Conservation (phyloP, 2,888 invertebrate genomes). For the Adelognathus sp. region DNA sequence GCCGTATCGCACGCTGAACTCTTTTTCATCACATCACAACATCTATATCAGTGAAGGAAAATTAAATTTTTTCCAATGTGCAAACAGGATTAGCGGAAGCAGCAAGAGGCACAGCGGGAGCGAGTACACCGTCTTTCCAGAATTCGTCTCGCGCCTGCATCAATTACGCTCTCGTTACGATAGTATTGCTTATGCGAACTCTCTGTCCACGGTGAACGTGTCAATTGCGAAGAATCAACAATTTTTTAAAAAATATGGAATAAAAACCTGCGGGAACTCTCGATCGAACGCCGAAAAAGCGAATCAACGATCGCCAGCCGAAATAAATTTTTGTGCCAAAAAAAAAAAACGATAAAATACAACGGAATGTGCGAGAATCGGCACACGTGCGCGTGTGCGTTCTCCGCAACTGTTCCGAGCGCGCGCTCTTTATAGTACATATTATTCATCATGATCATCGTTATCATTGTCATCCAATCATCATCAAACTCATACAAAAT, state of each 20-base stretch:
- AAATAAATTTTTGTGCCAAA: slow-evolving; percentile 57
- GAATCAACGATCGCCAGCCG: slow-evolving; percentile 35
- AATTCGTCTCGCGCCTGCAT: slow-evolving; percentile 33
- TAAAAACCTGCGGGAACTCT: background rate
- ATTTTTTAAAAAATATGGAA: slow-evolving; percentile 23
- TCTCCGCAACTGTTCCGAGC: slow-evolving; percentile 2
- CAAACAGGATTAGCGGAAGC: slow-evolving; percentile 77
- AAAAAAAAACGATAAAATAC: no score
- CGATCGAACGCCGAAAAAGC: background rate
- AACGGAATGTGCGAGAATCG: background rate
- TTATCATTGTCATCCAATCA: slow-evolving; percentile 9
- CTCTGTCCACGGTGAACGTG: slow-evolving; percentile 65
- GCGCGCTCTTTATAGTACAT: slow-evolving; percentile 35
- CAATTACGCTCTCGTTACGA: slow-evolving; percentile 53
- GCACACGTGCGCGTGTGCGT: slow-evolving; percentile 24
- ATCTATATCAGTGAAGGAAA: background rate
- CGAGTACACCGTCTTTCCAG: slow-evolving; percentile 54
- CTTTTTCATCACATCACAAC: background rate
- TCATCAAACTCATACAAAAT: slow-evolving; percentile 45
- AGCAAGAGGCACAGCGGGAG: slow-evolving; percentile 74
- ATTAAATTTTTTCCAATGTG: slow-evolving; percentile 12
- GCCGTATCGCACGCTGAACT: no score
- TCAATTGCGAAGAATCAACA: background rate
- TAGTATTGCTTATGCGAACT: slow-evolving; percentile 55
- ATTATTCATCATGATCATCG: slow-evolving; percentile 31